A percentile compares a stretch with the other conserved stretches of the same genome.
Evolutionary conservation across 2,113 vertebrate genomes (phyloP).

Genomic region (Pomatorhinus ruficollis): DNA sequence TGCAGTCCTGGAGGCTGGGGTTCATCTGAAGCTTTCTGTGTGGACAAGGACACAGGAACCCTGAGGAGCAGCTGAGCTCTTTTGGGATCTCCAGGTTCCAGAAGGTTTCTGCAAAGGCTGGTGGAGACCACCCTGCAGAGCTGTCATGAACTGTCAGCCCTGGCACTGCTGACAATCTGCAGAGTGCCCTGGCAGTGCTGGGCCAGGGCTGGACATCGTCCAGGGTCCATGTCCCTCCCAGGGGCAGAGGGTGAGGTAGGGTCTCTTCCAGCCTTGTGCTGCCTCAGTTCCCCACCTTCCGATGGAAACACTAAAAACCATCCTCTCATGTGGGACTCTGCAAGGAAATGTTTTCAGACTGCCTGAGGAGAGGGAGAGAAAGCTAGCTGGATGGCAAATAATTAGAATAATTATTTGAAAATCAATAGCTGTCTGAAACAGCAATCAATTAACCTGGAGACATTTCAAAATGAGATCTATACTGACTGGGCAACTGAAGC

Average conservation of each 20-base stretch:
- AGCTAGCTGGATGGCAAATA: background rate
- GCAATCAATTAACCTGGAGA: constrained; percentile 10
- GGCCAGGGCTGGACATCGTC: background rate
- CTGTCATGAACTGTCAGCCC: background rate
- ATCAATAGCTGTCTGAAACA: constrained; percentile 37
- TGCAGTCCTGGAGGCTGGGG: background rate
- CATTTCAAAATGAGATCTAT: background rate
- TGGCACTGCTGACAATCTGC: background rate
- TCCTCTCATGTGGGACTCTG: background rate
- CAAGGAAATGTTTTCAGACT: background rate
- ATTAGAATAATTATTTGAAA: constrained; percentile 42
- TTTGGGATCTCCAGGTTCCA: background rate
- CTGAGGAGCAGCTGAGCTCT: background rate
- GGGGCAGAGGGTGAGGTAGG: background rate
- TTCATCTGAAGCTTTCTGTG: background rate
- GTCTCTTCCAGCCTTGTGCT: background rate
- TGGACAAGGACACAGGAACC: background rate
- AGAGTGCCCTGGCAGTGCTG: background rate
- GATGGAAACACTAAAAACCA: background rate
- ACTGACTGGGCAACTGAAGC: background rate
- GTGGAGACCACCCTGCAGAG: background rate
- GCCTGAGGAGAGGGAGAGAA: background rate
- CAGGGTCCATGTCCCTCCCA: background rate
- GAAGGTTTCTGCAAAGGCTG: background rate
- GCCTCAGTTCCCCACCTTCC: background rate